Base-by-base conservation (phyloP, 2,888 invertebrate genomes). In the Aleiodes testaceus region DNA sequence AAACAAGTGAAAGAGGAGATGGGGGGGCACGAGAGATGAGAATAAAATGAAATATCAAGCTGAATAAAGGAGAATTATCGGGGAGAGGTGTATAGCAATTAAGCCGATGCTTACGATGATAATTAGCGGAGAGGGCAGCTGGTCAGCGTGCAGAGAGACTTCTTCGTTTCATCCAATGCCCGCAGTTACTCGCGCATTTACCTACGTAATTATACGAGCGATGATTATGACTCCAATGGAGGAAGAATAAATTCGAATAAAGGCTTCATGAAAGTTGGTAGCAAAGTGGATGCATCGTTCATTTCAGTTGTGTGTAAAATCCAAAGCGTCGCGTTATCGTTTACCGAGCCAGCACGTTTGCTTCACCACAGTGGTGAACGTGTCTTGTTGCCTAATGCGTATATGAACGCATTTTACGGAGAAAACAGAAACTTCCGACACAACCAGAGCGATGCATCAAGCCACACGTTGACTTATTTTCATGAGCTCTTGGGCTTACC, bases 151-250 rank as follows among this genome's bases (percentile, higher is more conserved):
- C 77, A 79, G 75, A 68, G 49, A 73, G 52, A 72, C 66, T 59
- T 61, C 72, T 66, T 73, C n/a, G n/a, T 71, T 69, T 69, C 77
- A 70, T 70, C 72, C 64, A 72, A 66, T 75, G n/a, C 70, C 64
- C 16, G 42, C 47, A 69, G 69, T 67, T 76, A 69, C 70, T 75
- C 77, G 73, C 77, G 73, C 84, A 85, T 84, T 85, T 84, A 85
- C 83, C 83, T 84, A 84, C 82, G 81, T 85, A 84, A 85, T 85
- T 84, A 84, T 85, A 83, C 75, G 82, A 80, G 81, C 82, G 84
- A 84, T 85, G 81, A 85, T 85, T 83, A 85, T 84, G 81, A 83
- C 79, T 79, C 68, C 59, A 20, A 55, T 20, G 11, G 53, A 26
- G 53, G 26, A n/a, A n/a, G 14, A 59, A 14, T 22, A 45, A n/a